Evolutionary conservation across 2,888 invertebrate species (phyloP), one percentile per base, ranked within the genome.

Genomic region (Rhagophthalmus giganteus): DNA sequence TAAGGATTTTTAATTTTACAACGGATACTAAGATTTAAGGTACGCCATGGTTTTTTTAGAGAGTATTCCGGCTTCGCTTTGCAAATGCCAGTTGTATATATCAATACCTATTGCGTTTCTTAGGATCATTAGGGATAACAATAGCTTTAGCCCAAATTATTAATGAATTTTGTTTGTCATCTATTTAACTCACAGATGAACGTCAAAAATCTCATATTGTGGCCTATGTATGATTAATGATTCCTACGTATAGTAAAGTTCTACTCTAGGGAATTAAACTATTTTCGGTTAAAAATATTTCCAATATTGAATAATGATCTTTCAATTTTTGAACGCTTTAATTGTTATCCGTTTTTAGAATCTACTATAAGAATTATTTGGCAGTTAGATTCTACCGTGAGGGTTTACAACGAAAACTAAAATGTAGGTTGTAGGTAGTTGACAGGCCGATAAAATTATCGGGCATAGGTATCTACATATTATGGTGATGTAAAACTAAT

Each of bases 101-200:
- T 52, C 47, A 45, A 45, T 49, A 39, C 45, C 41, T 40, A n/a
- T 50, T 46, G 28, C 45, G 35, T 16, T 50, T 57, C 50, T 52
- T 47, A 51, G 38, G 38, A 59, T 55, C 57, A 59, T 59, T 59
- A 57, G 39, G 42, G 55, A 13, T 47, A 47, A 72, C 71, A 74
- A 72, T 69, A 65, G 67, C 66, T 65, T 71, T 72, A 76, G 74
- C 74, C 75, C 76, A 76, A 78, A 75, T 78, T 78, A 79, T 79
- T 74, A 75, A 74, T 74, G 72, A 74, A 74, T 73, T 70, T 72
- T 69, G 66, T 70, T 71, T 71, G 73, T 70, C 68, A 67, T 72
- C 63, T 71, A 70, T 71, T 68, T 62, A 64, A 65, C 67, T 51
- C 46, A 48, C 48, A 61, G 60, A 60, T 62, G 57, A 61, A 61